Percentiles rank a stretch among this genome's conserved stretches.
Evolutionary conservation across 1,140 invertebrate genomes (phyloP).

Genomic region (Bombus polaris): DNA sequence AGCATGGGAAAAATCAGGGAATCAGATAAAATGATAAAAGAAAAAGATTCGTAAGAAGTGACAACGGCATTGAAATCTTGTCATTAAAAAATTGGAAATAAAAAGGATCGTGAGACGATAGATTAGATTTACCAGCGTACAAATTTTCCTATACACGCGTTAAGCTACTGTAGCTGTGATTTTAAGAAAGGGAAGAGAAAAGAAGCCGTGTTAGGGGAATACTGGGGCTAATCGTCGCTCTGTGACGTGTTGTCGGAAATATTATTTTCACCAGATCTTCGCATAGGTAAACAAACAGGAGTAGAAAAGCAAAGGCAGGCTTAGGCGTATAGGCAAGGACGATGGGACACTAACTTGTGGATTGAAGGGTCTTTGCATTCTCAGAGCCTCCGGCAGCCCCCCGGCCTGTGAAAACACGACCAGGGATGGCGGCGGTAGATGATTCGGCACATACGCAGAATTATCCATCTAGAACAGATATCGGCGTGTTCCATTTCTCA

Average conservation of each 20-base stretch:
- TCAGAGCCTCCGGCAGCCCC: slow-evolving; percentile 88
- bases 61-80: too few species aligned
- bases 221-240: not conserved
- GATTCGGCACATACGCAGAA: slow-evolving; percentile 87
- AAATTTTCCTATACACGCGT: too few species aligned
- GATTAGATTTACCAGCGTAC: too few species aligned
- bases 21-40: fast-evolving
- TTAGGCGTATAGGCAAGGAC: slow-evolving; percentile 58
- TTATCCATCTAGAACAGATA: slow-evolving; percentile 86
- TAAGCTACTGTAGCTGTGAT: not conserved
- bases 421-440: slow-evolving; percentile 89
- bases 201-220: not conserved
- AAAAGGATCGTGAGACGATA: too few species aligned
- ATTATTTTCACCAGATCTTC: slow-evolving; percentile 25
- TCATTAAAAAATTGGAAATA: too few species aligned
- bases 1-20: fast-evolving
- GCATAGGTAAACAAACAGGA: not conserved
- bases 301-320: slow-evolving; percentile 16
- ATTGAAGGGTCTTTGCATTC: slow-evolving; percentile 89
- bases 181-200: not conserved
- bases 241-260: not conserved
- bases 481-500: slow-evolving; percentile 64
- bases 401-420: slow-evolving; percentile 92
- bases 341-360: slow-evolving; percentile 84
- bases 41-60: too few species aligned